Evolutionary conservation across 2,888 invertebrate genomes (phyloP).

Genomic region (Agrypnus murinus): DNA sequence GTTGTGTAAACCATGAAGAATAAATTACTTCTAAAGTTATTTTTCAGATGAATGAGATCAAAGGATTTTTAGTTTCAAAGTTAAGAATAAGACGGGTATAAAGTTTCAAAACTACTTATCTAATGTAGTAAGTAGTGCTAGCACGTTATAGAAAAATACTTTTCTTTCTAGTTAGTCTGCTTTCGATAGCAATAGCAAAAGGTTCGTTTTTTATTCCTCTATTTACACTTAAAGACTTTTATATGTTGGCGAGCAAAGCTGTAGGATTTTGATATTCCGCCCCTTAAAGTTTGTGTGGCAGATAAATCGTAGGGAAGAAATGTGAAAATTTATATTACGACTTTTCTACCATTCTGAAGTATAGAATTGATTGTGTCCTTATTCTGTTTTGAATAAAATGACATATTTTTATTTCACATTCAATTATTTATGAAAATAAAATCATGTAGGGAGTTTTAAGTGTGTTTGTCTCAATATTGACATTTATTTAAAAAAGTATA

Average conservation of each 20-base stretch:
- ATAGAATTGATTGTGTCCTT: constrained; percentile 15
- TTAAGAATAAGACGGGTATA: too few relatives aligned
- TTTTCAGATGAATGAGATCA: too few relatives aligned
- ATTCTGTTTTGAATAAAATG: constrained; percentile 13
- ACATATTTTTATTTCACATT: background rate
- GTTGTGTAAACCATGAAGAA: too few relatives aligned
- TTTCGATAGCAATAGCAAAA: constrained; percentile 9
- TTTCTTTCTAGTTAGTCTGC: background rate
- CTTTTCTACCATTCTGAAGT: constrained; percentile 26
- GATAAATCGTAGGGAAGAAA: constrained; percentile 31
- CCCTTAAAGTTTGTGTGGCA: constrained; percentile 33
- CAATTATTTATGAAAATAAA: too few relatives aligned
- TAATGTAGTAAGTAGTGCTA: too few relatives aligned
- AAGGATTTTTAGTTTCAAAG: too few relatives aligned
- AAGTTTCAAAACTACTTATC: too few relatives aligned
- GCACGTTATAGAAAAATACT: too few relatives aligned
- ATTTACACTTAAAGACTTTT: constrained; percentile 34
- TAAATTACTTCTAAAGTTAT: too few relatives aligned
- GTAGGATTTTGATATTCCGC: constrained; percentile 33
- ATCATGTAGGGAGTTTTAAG: too few relatives aligned
- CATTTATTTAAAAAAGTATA: too few relatives aligned
- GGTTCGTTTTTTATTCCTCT: constrained; percentile 22
- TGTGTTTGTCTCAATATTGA: too few relatives aligned
- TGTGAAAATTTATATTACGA: constrained; percentile 33
- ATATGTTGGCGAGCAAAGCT: constrained; percentile 33